These are phyloP conservation scores for Epizoanthus scotinus DNA, from an alignment of 92 coral and sea anemone species.

Conservation along the genomic window DNA sequence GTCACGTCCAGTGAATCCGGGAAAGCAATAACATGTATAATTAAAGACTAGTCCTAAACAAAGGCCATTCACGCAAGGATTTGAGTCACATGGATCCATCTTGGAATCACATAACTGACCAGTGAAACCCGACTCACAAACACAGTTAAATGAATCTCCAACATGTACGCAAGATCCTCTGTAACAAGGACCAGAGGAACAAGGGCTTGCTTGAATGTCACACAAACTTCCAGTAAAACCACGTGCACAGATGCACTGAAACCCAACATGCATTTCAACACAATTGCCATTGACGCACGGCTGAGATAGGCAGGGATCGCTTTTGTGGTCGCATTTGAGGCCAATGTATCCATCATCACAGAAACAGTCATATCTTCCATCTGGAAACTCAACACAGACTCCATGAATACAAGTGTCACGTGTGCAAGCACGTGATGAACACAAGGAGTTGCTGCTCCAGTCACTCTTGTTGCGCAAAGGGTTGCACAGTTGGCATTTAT, in stretches of 20 bases:
- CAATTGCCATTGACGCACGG: slow-evolving; percentile 60
- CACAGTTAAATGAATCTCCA: slow-evolving; percentile 41
- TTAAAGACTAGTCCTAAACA: slow-evolving; percentile 46
- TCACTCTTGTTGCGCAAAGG: slow-evolving; percentile 44
- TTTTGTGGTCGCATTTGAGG: slow-evolving; percentile 42
- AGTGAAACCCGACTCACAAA: slow-evolving; percentile 56
- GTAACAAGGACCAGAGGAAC: slow-evolving; percentile 59
- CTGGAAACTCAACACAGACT: slow-evolving; percentile 51
- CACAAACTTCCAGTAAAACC: slow-evolving; percentile 70
- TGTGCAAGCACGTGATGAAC: slow-evolving; percentile 62
- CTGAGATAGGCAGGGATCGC: slow-evolving; percentile 42
- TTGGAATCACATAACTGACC: slow-evolving; percentile 48
- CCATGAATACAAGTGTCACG: slow-evolving; percentile 71
- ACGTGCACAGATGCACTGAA: slow-evolving; percentile 65
- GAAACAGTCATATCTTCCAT: slow-evolving; percentile 56
- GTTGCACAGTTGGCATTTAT: slow-evolving; percentile 69
- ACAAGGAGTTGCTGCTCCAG: slow-evolving; percentile 67
- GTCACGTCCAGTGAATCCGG: slow-evolving; percentile 62
- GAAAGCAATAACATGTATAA: slow-evolving; percentile 65
- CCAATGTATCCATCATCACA: slow-evolving; percentile 85
- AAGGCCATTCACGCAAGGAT: slow-evolving; percentile 70
- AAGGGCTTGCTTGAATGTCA: slow-evolving; percentile 46
- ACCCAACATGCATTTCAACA: neutral
- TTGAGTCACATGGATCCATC: slow-evolving; percentile 53
- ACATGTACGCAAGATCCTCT: slow-evolving; percentile 66